Evolutionary conservation across 2,888 invertebrate species (phyloP).

Genomic region (Ephialtes manifestator): DNA sequence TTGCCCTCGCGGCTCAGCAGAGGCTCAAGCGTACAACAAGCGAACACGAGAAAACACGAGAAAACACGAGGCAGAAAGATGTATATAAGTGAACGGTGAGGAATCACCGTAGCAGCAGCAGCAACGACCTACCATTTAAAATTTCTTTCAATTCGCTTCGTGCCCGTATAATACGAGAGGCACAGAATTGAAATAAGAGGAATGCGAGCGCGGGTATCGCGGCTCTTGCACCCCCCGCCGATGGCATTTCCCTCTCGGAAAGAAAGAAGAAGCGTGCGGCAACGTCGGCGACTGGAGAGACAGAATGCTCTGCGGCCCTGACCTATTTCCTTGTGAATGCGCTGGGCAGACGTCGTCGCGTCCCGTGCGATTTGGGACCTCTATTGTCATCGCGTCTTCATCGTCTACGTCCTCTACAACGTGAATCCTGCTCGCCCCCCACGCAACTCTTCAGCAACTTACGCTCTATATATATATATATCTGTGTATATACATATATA

Average conservation of each 20-base stretch:
- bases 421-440: constrained; percentile 22
- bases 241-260: constrained; percentile 63
- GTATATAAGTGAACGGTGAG: constrained; percentile 12
- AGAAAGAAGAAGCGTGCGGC: constrained; percentile 74
- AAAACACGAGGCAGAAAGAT: constrained; percentile 7
- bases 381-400: constrained; percentile 66
- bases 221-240: constrained; percentile 44
- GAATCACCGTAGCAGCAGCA: constrained; percentile 45
- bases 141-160: constrained; percentile 42
- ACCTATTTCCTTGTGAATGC: constrained; percentile 78
- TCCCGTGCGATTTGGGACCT: constrained; percentile 55
- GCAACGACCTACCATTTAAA: constrained; percentile 30
- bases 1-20: constrained; percentile 21
- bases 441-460: constrained; percentile 8
- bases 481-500: constrained; percentile 11
- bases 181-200: constrained; percentile 16
- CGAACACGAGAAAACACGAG: constrained; percentile 37
- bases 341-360: constrained; percentile 66
- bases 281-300: constrained; percentile 48
- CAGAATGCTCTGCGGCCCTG: constrained; percentile 73
- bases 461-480: constrained; percentile 4
- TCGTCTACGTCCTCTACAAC: constrained; percentile 23
- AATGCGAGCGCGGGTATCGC: constrained; percentile 34
- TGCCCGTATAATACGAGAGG: constrained; percentile 25
- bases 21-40: background rate